Evolutionary conservation across 1,140 invertebrate species (phyloP).

Genomic region (Megathymus violae): DNA sequence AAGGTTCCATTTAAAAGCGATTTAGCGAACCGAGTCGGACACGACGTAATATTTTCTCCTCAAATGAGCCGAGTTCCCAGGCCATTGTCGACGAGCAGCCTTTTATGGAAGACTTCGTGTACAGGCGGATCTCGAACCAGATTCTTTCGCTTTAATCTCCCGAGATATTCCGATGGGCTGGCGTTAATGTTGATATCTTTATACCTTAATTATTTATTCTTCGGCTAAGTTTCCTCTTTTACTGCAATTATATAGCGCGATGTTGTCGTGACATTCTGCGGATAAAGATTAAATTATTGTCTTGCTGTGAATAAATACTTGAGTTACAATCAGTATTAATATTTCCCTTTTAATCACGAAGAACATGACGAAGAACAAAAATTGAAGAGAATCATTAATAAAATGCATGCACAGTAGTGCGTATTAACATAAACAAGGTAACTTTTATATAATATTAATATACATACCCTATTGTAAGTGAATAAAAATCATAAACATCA

Average conservation of each 20-base stretch:
- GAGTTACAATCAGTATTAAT: no score
- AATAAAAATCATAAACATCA: no score
- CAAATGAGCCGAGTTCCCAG: slow-evolving; percentile 81
- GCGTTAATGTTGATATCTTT: slow-evolving; percentile 31
- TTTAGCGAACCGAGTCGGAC: slow-evolving; percentile 55
- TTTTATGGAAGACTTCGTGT: slow-evolving; percentile 64
- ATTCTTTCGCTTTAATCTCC: slow-evolving; percentile 51
- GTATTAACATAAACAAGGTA: no score
- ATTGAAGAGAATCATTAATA: no score
- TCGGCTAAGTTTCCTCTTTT: slow-evolving; percentile 19
- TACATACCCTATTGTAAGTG: no score
- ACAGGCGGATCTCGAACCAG: slow-evolving; percentile 69
- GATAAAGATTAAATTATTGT: no score
- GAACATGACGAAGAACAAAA: no score
- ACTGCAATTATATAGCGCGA: slow-evolving; percentile 1
- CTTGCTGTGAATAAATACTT: no score
- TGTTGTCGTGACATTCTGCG: no score
- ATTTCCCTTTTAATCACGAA: no score
- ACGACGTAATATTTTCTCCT: slow-evolving; percentile 72
- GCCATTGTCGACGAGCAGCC: slow-evolving; percentile 70
- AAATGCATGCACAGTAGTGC: no score
- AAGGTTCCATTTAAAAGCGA: slow-evolving; percentile 68
- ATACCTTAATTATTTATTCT: slow-evolving; percentile 37
- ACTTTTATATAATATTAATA: no score
- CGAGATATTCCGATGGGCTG: slow-evolving; percentile 29